Evolutionary conservation across 2,797 vertebrate species (phyloP), one percentile per base, ranked within the genome.

Genomic region (Sebastes trivittatus): DNA sequence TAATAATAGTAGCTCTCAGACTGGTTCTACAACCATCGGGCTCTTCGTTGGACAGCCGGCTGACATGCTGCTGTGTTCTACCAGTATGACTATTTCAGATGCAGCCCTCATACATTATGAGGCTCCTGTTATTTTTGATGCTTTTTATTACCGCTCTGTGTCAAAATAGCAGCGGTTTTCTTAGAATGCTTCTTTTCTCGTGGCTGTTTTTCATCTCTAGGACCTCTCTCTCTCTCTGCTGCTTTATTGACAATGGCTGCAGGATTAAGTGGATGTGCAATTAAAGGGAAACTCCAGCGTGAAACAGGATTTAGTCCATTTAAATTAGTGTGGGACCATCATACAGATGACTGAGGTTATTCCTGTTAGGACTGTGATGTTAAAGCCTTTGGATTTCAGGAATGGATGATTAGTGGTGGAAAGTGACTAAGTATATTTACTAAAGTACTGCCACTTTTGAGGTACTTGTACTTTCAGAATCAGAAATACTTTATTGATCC

Each of bases 211-310:
- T 75, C 65, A 56, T 74, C 30, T 73, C 56, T 46, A 77, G 72
- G 72, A 68, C 77, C 55, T 77, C 55, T 34, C 58, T 78, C 72
- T 76, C 62, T 42, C 38, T 42, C 38, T 25, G 56, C 75, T 77
- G 63, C 68, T 81, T 82, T 88, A 78, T 86, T 86, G 82, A 82
- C 84, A 88, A 72, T 63, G 32, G 70, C 83, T 80, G 62, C 69
- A 80, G 76, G 88, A 87, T 89, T 86, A 86, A 80, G 74, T 78
- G 69, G 55, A 75, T 63, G 23, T 36, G 72, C 78, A 90, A 87
- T 91, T 89, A 89, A 88, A 85, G 67, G 46, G 46, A 87, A 86
- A 88, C 83, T 84, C 63, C 72, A 78, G 25, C 22, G 11, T 86
- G 68, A 88, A 88, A 86, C 68, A 42, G 59, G 83, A 84, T 87